These are phyloP conservation scores for Ephestia elutella DNA, from an alignment of 1,140 invertebrate genomes.

Conservation along the genomic window DNA sequence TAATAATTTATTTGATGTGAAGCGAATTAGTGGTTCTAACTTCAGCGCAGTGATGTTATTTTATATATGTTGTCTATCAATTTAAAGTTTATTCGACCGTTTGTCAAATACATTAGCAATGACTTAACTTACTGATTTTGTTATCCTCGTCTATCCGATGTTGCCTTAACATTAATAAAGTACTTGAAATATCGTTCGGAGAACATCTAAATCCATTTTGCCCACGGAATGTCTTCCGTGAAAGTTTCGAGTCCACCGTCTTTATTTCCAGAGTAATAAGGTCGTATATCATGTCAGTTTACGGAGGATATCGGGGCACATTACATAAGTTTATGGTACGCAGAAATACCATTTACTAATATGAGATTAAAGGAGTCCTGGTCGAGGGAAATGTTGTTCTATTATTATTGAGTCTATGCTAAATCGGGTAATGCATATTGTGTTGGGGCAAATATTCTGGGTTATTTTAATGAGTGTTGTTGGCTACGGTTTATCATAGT, in stretches of 20 bases:
- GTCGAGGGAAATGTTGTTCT: background rate
- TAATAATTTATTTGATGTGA: too few species aligned
- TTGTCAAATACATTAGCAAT: background rate
- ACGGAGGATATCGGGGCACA: background rate
- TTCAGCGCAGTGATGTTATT: too few species aligned
- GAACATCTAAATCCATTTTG: slow-evolving; percentile 53
- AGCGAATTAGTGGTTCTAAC: too few species aligned
- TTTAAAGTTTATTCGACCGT: background rate
- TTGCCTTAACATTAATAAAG: slow-evolving; percentile 44
- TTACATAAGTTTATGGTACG: slow-evolving; percentile 1
- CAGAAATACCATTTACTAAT: slow-evolving; percentile 7
- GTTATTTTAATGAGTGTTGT: background rate
- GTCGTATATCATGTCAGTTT: background rate
- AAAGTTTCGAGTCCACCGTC: slow-evolving; percentile 24
- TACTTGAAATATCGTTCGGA: slow-evolving; percentile 41
- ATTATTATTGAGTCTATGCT: background rate
- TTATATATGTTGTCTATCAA: too few species aligned
- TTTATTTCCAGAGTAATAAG: background rate
- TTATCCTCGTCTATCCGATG: slow-evolving; percentile 22
- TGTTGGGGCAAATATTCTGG: background rate
- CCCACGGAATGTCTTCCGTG: slow-evolving; percentile 49
- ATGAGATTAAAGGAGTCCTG: slow-evolving; percentile 6
- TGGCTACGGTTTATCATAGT: background rate
- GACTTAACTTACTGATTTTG: slow-evolving; percentile 1
- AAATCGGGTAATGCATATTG: background rate